A percentile compares a stretch with the other conserved stretches of the same genome.
Evolutionary conservation across 2,888 invertebrate species (phyloP).

Genomic region (Rutpela maculata): DNA sequence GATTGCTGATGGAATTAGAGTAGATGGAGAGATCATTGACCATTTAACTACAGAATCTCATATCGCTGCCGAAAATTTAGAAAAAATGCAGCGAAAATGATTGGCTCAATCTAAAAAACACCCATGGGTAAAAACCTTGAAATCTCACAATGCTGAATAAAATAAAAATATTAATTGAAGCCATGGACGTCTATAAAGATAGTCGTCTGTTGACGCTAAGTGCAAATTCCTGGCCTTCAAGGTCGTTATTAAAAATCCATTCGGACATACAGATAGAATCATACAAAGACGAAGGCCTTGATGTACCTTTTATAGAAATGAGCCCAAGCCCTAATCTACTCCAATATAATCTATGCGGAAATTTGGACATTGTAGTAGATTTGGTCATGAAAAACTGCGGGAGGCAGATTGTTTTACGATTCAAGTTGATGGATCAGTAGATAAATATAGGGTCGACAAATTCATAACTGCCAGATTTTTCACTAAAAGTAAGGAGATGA

Average conservation of each 20-base stretch:
- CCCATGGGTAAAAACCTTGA: too few relatives aligned
- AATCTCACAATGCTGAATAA: too few relatives aligned
- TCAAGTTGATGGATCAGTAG: constrained; percentile 4
- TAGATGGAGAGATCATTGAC: too few relatives aligned
- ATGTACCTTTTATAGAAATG: neutral
- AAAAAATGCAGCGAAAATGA: too few relatives aligned
- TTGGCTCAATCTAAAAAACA: too few relatives aligned
- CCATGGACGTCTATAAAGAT: too few relatives aligned
- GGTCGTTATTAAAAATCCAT: neutral
- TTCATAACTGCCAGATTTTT: constrained; percentile 2
- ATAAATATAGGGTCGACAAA: neutral
- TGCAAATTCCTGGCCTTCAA: neutral
- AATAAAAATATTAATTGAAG: too few relatives aligned
- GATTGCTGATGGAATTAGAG: too few relatives aligned
- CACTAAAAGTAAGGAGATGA: constrained; percentile 1
- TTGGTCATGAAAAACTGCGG: neutral
- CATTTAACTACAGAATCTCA: neutral
- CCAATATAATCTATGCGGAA: constrained; percentile 1
- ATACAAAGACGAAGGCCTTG: neutral
- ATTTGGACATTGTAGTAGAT: neutral
- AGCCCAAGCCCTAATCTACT: neutral
- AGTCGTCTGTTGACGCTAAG: neutral
- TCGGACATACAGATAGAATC: neutral
- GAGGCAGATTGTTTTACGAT: neutral
- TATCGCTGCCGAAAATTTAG: neutral